These are phyloP conservation scores for Glyphotaelius pellucidus DNA, from an alignment of 2,888 invertebrate species.

Conservation along the genomic window DNA sequence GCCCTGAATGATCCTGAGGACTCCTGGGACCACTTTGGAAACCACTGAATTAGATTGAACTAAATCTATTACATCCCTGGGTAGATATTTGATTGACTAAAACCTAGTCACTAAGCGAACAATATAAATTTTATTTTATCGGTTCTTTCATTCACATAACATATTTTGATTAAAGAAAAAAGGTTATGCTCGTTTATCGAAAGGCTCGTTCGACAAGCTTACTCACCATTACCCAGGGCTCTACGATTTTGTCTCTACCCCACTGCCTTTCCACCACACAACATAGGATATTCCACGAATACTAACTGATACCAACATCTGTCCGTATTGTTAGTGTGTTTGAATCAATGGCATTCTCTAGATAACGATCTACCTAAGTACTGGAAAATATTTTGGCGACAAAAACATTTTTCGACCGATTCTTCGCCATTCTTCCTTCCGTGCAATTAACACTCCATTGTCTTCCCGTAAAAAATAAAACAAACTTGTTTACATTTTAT, in stretches of 20 bases:
- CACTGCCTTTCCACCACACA: background rate
- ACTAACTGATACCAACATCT: background rate
- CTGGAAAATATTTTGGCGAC: background rate
- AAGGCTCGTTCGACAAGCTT: background rate
- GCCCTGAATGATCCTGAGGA: too few species aligned
- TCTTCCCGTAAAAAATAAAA: background rate
- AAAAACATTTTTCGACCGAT: background rate
- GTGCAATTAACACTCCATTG: slow-evolving; percentile 4
- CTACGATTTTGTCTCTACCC: background rate
- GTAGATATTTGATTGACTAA: too few species aligned
- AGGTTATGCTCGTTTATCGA: too few species aligned
- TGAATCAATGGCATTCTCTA: background rate
- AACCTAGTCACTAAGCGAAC: too few species aligned
- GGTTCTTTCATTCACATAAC: too few species aligned
- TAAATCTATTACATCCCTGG: too few species aligned
- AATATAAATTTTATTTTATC: too few species aligned
- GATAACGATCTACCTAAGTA: background rate
- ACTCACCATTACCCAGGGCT: background rate
- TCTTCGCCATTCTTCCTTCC: background rate
- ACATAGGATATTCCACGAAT: background rate
- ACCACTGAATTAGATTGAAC: too few species aligned
- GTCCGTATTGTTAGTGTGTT: background rate
- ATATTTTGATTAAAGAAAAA: too few species aligned
- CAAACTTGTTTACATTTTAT: background rate
- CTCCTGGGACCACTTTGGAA: too few species aligned